Conservation (phyloP, 2,888 invertebrate genomes). For the Iselma pallidipennis region DNA sequence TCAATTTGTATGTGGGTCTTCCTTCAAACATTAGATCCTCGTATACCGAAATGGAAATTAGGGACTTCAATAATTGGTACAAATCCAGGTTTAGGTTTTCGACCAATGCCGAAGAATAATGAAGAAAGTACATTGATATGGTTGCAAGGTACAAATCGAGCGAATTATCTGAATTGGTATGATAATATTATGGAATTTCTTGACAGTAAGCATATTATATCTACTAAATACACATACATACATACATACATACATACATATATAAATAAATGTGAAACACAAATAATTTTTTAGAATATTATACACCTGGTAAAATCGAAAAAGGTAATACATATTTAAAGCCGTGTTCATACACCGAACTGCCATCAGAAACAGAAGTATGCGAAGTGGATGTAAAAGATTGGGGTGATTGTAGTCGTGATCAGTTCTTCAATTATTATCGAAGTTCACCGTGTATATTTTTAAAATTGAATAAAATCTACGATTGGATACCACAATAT, state of each 20-base stretch:
- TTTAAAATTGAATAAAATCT: constrained; percentile 94
- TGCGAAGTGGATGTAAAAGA: constrained; percentile 85
- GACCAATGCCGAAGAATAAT: constrained; percentile 86
- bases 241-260: not conserved
- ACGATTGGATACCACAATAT: constrained; percentile 83
- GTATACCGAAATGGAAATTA: constrained; percentile 87
- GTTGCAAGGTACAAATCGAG: constrained; percentile 82
- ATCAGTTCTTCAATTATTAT: constrained; percentile 87
- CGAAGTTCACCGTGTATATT: constrained; percentile 93
- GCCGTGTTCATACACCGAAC: constrained; percentile 50
- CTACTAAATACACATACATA: too few relatives aligned
- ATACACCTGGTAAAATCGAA: constrained; percentile 52
- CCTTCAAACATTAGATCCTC: constrained; percentile 85
- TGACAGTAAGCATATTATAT: constrained; percentile 74
- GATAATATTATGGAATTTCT: constrained; percentile 75
- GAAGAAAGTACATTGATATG: constrained; percentile 95
- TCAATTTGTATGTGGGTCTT: constrained; percentile 95
- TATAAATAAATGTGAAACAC: not conserved
- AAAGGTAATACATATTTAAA: constrained; percentile 53
- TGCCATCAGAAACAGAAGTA: constrained; percentile 64
- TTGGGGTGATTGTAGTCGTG: constrained; percentile 80
- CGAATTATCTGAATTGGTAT: constrained; percentile 80
- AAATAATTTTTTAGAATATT: constrained; percentile 47
- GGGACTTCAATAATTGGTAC: constrained; percentile 88
- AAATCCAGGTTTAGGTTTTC: constrained; percentile 95